A percentile compares a stretch with the other conserved stretches of the same genome.
These are phyloP conservation scores for Enhydra lutris DNA, from an alignment of 2,113 vertebrate genomes.

Conservation along the genomic window DNA sequence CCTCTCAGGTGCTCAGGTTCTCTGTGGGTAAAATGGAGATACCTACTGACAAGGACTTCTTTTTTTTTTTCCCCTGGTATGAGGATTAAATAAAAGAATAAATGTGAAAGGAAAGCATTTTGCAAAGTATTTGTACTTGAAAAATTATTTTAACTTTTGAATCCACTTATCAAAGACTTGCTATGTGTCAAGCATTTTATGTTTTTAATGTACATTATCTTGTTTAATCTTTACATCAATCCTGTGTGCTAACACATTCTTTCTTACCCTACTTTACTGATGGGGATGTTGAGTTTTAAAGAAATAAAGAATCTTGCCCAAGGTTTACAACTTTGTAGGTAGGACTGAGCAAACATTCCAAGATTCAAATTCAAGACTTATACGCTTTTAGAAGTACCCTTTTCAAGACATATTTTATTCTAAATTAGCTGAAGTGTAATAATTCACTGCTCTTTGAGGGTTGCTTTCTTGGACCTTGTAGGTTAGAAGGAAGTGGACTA, in stretches of 20 bases:
- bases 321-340: background rate
- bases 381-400: background rate
- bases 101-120: background rate
- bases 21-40: background rate
- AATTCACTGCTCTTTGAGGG: background rate
- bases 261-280: background rate
- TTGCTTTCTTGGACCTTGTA: background rate
- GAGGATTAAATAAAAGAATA: background rate
- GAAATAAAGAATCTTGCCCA: background rate
- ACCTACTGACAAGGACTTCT: background rate
- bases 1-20: background rate
- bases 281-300: background rate
- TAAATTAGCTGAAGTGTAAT: background rate
- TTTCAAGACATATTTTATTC: background rate
- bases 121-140: background rate
- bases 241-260: background rate
- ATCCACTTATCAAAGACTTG: background rate
- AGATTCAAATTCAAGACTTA: background rate
- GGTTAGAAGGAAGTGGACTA: background rate
- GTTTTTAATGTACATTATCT: background rate
- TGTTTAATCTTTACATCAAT: background rate
- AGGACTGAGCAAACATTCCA: background rate
- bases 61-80: background rate
- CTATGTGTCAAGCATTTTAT: background rate
- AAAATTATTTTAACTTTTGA: slow-evolving; percentile 37